Evolutionary conservation across 2,888 invertebrate species (phyloP), one percentile per base, ranked within the genome.

Genomic region (Therioaphis trifolii): DNA sequence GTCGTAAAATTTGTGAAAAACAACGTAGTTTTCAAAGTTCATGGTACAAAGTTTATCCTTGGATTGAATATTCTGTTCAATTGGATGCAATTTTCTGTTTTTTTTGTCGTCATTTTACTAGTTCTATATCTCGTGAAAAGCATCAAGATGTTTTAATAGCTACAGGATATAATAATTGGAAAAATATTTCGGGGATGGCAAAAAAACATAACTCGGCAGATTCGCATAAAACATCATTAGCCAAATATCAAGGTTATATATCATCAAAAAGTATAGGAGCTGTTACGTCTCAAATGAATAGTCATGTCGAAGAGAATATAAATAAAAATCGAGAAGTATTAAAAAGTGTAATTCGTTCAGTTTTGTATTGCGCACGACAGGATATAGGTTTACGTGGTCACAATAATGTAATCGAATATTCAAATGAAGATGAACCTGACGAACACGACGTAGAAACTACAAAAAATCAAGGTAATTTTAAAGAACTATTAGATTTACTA

Each of bases 101-200:
- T 72, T 52, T 11, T 72, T 72, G 72, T 72, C 72, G n/a, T 72
- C 27, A 72, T 72, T 35, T 72, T 72, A 15, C 49, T 72, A 72
- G 7, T 72, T n/a, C n/a, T n/a, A n/a, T 3, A 72, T 29, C 72
- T 72, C 72, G n/a, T 71, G 46, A 71, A 71, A 68, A n/a, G n/a
- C n/a, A n/a, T n/a, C n/a, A n/a, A n/a, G n/a, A n/a, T n/a, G n/a
- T n/a, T n/a, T n/a, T n/a, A 71, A 40, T 72, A 72, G 52, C 15
- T 24, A 0, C 29, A 72, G 29, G 35, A 9, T 72, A 72, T 15
- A 72, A 12, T 52, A 4, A 72, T 27, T 72, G 72, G 52, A 72
- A 72, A 52, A 27, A 72, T 72, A 72, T 72, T 72, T 72, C 27
- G 15, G 72, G 72, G 14, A 49, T 72, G 72, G 12, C 69, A 69